These are phyloP conservation scores for Blennius ocellaris DNA, from an alignment of 2,113 vertebrate species.

Conservation along the genomic window DNA sequence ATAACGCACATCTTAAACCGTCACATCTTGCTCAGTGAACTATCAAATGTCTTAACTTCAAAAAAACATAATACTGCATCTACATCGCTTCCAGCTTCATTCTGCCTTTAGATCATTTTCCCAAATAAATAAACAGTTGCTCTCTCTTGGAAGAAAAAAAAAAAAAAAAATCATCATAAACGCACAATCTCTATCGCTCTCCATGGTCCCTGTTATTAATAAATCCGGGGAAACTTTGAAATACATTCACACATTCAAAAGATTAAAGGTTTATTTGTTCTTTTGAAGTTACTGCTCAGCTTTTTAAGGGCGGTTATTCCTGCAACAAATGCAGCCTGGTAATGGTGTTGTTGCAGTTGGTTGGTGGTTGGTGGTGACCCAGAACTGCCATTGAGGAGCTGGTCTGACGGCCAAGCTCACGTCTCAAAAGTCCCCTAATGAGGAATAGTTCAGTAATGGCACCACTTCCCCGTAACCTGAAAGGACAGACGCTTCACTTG, in stretches of 20 bases:
- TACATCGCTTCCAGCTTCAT: conserved; percentile 22
- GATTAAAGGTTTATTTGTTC: conserved; percentile 80
- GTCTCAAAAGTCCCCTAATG: conserved; percentile 60
- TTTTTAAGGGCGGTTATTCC: conserved; percentile 59
- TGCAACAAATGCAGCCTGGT: conserved; percentile 55
- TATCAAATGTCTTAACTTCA: conserved; percentile 43
- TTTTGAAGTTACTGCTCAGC: conserved; percentile 72
- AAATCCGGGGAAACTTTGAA: conserved; percentile 68
- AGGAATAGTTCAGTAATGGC: conserved; percentile 56
- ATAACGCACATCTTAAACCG: conserved; percentile 9
- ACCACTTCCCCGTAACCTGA: conserved; percentile 51
- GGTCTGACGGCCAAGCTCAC: conserved; percentile 23
- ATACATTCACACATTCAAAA: conserved; percentile 62
- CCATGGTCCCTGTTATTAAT: conserved; percentile 59
- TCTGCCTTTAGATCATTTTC: background rate
- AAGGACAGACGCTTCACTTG: conserved; percentile 49
- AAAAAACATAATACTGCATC: conserved; percentile 33
- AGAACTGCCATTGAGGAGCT: conserved; percentile 74
- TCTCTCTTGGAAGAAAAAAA: too few species aligned
- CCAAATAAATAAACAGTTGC: conserved; percentile 53
- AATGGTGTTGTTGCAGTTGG: conserved; percentile 52
- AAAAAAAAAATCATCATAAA: too few species aligned
- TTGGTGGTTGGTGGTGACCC: conserved; percentile 67
- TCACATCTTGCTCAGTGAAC: conserved; percentile 11
- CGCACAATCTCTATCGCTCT: conserved; percentile 45